Evolutionary conservation across 2,797 vertebrate genomes (phyloP).

Genomic region (Balearica regulorum): DNA sequence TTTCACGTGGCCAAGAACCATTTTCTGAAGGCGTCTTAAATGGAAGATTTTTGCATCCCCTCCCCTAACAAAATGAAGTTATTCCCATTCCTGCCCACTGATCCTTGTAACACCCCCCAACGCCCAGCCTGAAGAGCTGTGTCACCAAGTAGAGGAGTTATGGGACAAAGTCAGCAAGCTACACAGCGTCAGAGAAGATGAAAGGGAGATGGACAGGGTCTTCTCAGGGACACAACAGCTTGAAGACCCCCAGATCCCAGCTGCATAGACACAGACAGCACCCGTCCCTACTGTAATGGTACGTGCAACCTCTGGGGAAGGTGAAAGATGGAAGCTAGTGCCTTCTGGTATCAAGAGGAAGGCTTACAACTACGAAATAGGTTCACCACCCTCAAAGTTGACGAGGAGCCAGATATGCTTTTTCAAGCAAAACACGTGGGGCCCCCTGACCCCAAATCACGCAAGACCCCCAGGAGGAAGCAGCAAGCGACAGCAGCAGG

Average conservation of each 20-base stretch:
- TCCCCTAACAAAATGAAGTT: accelerated
- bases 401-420: neutral
- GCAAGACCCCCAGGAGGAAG: neutral
- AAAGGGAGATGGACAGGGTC: neutral
- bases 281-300: accelerated
- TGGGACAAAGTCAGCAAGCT: neutral
- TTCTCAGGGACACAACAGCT: neutral
- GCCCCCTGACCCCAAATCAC: neutral
- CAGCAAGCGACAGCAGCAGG: neutral
- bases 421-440: neutral
- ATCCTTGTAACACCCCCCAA: neutral
- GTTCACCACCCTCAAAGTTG: neutral
- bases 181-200: neutral
- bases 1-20: accelerated
- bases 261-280: neutral
- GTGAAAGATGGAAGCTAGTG: neutral
- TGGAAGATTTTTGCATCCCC: neutral
- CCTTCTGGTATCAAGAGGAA: neutral
- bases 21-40: neutral
- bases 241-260: neutral
- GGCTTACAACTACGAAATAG: neutral
- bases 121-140: neutral
- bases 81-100: neutral
- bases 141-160: neutral
- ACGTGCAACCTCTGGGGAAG: neutral